phyloP scores from a whole-genome alignment of 2,888 invertebrate species.

The Apoda limacodes region DNA sequence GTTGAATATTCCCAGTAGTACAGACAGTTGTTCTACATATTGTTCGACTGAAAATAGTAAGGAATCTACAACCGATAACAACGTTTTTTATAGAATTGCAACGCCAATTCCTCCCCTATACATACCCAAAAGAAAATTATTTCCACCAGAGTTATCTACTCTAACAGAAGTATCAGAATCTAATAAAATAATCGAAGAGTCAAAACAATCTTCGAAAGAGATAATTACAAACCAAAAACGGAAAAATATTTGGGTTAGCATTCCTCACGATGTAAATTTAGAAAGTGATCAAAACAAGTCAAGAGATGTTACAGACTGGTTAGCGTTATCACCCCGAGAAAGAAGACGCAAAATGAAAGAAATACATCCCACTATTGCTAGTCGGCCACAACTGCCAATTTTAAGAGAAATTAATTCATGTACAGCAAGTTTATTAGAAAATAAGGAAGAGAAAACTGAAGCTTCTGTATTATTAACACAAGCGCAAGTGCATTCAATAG shows the following conservation, averaged over 20 bases:
- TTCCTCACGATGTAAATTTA: too few species aligned
- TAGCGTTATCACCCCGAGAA: slow-evolving; percentile 42
- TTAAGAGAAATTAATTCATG: slow-evolving; percentile 10
- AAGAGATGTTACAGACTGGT: slow-evolving; percentile 32
- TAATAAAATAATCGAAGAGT: slow-evolving; percentile 21
- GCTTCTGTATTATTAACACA: too few species aligned
- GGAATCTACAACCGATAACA: slow-evolving; percentile 18
- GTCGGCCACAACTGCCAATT: slow-evolving; percentile 15
- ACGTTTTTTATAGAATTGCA: slow-evolving; percentile 24
- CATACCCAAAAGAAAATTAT: slow-evolving; percentile 40
- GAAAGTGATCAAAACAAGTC: too few species aligned
- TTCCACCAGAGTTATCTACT: slow-evolving; percentile 40
- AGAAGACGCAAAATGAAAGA: too few species aligned
- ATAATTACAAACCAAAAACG: slow-evolving; percentile 10
- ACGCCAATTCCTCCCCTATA: slow-evolving; percentile 36
- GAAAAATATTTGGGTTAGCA: too few species aligned
- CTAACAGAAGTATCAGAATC: slow-evolving; percentile 48
- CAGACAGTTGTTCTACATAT: slow-evolving; percentile 25
- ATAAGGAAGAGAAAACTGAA: too few species aligned
- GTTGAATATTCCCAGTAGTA: slow-evolving; percentile 26
- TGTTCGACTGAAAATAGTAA: slow-evolving; percentile 26
- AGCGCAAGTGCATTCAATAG: too few species aligned
- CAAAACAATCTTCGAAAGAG: slow-evolving; percentile 10
- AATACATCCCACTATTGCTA: too few species aligned
- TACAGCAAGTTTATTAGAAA: too few species aligned